Base-by-base conservation (phyloP, 2,888 invertebrate genomes). In the Copidosoma aretas region DNA sequence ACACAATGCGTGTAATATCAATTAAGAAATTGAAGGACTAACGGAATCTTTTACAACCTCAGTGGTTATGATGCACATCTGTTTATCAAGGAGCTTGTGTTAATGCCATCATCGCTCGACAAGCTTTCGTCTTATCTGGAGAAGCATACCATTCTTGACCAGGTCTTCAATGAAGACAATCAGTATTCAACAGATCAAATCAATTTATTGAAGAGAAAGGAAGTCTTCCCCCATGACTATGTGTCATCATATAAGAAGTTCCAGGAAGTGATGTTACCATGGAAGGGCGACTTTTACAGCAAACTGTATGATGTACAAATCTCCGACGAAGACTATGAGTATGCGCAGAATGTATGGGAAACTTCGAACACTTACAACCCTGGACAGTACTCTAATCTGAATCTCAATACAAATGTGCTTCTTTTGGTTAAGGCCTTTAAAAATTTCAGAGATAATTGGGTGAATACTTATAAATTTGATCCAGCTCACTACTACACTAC, bases 31-130 rank as follows among this genome's bases (percentile, higher is more conserved):
- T 72, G 0, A 70, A 73, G 41, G 73, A n/a, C 74, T 22, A 73
- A 82, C 43, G 81, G 80, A 5, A 68, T 80, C 15, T 43, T 78
- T 10, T 78, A 80, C 63, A 79, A 54, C 24, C 10, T 1, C 21
- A 1, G 54, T n/a, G n/a, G n/a, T n/a, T n/a, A n/a, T n/a, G n/a
- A n/a, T n/a, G n/a, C n/a, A n/a, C n/a, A n/a, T n/a, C n/a, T n/a
- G n/a, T n/a, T n/a, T n/a, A n/a, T n/a, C n/a, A n/a, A n/a, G n/a
- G n/a, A n/a, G n/a, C n/a, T 81, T 0, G 58, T 1, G 21, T 10
- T 15, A 10, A 12, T 15, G 12, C n/a, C n/a, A n/a, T 43, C 10
- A 10, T 43, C 15, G 15, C 12, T 12, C 15, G 10, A 43, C 15
- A 43, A 10, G 10, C 15, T 12, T 15, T n/a, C n/a, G n/a, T n/a